phyloP scores from a whole-genome alignment of 1,140 invertebrate genomes.

The Latrodectus geometricus region DNA sequence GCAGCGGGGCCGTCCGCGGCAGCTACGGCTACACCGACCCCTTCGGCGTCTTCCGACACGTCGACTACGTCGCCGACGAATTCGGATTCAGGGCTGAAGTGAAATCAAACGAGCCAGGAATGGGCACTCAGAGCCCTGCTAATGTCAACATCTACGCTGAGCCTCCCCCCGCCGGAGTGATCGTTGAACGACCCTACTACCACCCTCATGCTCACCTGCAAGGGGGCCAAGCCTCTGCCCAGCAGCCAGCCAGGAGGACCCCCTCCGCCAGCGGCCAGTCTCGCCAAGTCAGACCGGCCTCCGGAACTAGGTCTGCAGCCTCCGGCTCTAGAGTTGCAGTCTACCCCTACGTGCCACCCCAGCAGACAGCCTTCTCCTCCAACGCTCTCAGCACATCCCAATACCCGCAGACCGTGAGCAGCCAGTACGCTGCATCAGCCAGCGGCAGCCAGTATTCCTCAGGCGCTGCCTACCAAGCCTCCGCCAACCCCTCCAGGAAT shows the following conservation, averaged over 20 bases:
- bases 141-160: slow-evolving; percentile 53
- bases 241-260: background rate
- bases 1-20: slow-evolving; percentile 44
- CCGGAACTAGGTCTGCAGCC: background rate
- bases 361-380: slow-evolving; percentile 17
- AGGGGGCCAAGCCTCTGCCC: background rate
- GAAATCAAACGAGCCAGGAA: slow-evolving; percentile 55
- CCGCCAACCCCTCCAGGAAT: slow-evolving; percentile 25
- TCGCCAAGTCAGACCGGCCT: background rate
- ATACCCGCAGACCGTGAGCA: slow-evolving; percentile 28
- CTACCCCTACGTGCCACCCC: slow-evolving; percentile 25
- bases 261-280: background rate
- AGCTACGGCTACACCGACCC: slow-evolving; percentile 60
- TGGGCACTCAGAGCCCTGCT: slow-evolving; percentile 50
- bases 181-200: slow-evolving; percentile 48
- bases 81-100: slow-evolving; percentile 64
- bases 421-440: slow-evolving; percentile 23
- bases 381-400: slow-evolving; percentile 33
- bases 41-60: slow-evolving; percentile 53
- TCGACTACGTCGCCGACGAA: slow-evolving; percentile 62
- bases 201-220: background rate
- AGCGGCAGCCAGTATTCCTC: slow-evolving; percentile 30
- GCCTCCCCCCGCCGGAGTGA: slow-evolving; percentile 44
- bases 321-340: slow-evolving; percentile 15
- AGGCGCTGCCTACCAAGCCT: slow-evolving; percentile 18